These are phyloP conservation scores for Morelia viridis DNA, from an alignment of 2,797 vertebrate species.

Conservation along the genomic window DNA sequence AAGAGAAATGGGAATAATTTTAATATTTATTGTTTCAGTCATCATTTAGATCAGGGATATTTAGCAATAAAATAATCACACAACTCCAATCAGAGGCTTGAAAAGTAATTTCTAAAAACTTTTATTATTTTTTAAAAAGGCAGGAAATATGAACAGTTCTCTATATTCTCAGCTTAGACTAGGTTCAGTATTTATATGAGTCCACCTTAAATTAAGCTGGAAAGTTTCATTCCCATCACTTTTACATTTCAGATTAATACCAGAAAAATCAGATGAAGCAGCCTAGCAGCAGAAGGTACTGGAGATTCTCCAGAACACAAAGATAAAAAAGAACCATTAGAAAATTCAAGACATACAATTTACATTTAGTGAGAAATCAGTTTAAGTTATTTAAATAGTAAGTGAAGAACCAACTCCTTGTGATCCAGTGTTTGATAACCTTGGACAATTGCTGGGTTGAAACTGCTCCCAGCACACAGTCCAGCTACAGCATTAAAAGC, in stretches of 20 bases:
- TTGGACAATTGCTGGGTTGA: constrained; percentile 20
- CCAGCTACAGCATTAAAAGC: not conserved
- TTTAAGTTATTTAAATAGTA: constrained; percentile 69
- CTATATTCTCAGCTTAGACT: not conserved
- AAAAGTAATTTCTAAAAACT: constrained; percentile 70
- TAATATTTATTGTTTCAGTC: too few species aligned
- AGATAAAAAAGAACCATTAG: not conserved
- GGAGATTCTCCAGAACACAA: constrained; percentile 51
- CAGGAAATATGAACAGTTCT: constrained; percentile 52
- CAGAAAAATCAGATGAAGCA: constrained; percentile 39
- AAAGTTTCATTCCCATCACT: constrained; percentile 37
- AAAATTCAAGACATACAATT: constrained; percentile 29
- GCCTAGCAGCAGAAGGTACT: constrained; percentile 48
- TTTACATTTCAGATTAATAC: constrained; percentile 18
- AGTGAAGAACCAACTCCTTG: constrained; percentile 52
- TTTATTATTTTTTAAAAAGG: constrained; percentile 55
- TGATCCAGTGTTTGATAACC: constrained; percentile 55
- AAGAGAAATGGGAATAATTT: not conserved
- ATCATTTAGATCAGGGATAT: not conserved
- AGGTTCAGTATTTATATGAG: constrained; percentile 1
- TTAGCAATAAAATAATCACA: constrained; percentile 45
- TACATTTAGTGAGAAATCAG: constrained; percentile 39
- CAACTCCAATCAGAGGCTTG: constrained; percentile 33
- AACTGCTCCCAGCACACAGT: constrained; percentile 14
- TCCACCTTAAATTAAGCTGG: constrained; percentile 22